Base-by-base conservation (phyloP, 2,797 vertebrate species). In the Poliocrania exsul region DNA sequence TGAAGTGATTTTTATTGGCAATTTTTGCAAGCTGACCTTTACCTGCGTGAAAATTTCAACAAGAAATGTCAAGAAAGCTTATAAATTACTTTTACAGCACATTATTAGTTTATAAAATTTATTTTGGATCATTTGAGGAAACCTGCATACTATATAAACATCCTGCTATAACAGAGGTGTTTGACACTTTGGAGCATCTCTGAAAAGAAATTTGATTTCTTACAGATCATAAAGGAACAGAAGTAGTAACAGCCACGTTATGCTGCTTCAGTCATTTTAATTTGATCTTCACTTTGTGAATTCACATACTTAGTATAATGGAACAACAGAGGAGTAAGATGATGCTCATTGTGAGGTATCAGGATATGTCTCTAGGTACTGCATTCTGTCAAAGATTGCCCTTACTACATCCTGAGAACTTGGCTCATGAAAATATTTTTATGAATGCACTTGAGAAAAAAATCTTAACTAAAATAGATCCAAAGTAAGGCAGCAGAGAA, bases 11-110 rank as follows among this genome's bases (percentile, higher is more conserved):
- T 81, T 51, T 92, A 86, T 77, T 80, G 79, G n/a, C 20, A 90
- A 16, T 60, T 64, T 90, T 94, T 93, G 81, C 53, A 95, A 94
- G 35, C 40, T 95, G 93, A 93, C 77, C 77, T 95, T 93, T 79
- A 77, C 66, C 71, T 86, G 53, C n/a, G 44, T 79, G 54, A 47
- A 29, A 91, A 60, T 92, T 97, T 81, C 37, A 95, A 56, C 28
- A 89, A 51, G 81, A 97, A 96, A 90, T 93, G 56, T 72, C 74
- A 94, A 83, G 35, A 79, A 95, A 86, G 51, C 38, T 87, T 86
- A 62, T 66, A 90, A 92, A 85, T 95, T 96, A 90, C 73, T 91
- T 93, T 65, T 73, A 86, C 40, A 61, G 58, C 4, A 3, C 44
- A 62, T 89, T 33, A 81, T 69, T 75, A 75, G 66, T 50, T 86